Conservation (phyloP, 2,113 vertebrate genomes). For the Xiphorhynchus elegans region DNA sequence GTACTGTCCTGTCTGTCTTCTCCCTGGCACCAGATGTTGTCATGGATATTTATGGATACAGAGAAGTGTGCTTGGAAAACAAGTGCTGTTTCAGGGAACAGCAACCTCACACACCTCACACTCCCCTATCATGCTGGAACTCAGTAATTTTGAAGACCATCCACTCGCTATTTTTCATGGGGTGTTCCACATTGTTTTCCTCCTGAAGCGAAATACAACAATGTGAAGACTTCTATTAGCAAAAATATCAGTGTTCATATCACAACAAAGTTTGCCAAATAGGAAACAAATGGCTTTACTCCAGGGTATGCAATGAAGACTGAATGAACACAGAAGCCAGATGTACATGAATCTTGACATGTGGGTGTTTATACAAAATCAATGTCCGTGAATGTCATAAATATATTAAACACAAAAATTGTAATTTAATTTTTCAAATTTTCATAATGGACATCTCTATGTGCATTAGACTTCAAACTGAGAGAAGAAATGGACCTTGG, state of each 20-base stretch:
- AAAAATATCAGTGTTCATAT: background rate
- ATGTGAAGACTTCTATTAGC: background rate
- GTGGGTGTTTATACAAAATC: background rate
- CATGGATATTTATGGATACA: background rate
- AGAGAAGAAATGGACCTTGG: background rate
- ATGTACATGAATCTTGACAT: background rate
- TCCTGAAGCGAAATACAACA: background rate
- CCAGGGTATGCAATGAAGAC: background rate
- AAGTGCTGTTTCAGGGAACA: background rate
- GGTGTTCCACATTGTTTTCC: background rate
- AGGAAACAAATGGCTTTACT: background rate
- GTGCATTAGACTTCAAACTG: background rate
- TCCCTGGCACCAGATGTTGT: slow-evolving; percentile 12
- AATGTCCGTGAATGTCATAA: background rate
- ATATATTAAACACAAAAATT: background rate
- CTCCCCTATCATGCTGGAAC: background rate
- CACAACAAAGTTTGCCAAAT: background rate
- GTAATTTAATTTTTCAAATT: background rate
- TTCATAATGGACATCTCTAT: background rate
- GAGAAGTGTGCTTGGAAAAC: background rate
- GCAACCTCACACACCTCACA: background rate
- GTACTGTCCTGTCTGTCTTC: background rate
- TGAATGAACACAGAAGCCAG: background rate
- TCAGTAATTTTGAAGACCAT: background rate
- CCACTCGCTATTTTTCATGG: background rate